Base-by-base conservation (phyloP, 1,140 invertebrate genomes). In the Rhynchophorus ferrugineus region DNA sequence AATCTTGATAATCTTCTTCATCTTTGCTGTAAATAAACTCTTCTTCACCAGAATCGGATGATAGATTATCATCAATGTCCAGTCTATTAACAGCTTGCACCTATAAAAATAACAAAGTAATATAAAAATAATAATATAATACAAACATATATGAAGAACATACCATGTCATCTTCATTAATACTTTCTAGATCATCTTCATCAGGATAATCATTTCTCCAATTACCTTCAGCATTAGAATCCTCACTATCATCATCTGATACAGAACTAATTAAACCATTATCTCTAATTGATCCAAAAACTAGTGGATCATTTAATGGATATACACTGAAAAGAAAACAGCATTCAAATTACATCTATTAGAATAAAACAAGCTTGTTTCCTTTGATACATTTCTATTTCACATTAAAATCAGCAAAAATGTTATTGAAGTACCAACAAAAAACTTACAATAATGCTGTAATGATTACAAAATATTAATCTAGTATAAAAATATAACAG, bases 191-290 rank as follows among this genome's bases (percentile, higher is more conserved):
- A 37, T 78, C 75, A 1, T 70, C 70, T 53, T 75, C 75, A 57
- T 78, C 76, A 14, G 77, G 77, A 57, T 79, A 79, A 22, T 78
- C 76, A 68, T 79, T 79, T 19, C 72, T 66, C 70, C 72, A 77
- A 59, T 78, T 71, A 59, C 73, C 75, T 64, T 79, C 77, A 56
- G 73, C 74, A 69, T 79, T 79, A 0, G 76, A 78, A 66, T 79
- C 67, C 39, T 68, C 76, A 66, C 75, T 75, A 33, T 70, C 64
- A 45, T 65, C 58, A 42, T 66, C 62, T 55, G 72, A 58, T 14
- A 61, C 70, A 46, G 66, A 60, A 2, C 45, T 43, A 35, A 59
- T 50, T 24, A 56, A 37, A 8, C 67, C 67, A 61, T 71, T 68
- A 38, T 74, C 71, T 52, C 69, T 57, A 48, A 71, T 63, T 18